phyloP scores from a whole-genome alignment of 2,888 invertebrate species.

The Amiota minor region DNA sequence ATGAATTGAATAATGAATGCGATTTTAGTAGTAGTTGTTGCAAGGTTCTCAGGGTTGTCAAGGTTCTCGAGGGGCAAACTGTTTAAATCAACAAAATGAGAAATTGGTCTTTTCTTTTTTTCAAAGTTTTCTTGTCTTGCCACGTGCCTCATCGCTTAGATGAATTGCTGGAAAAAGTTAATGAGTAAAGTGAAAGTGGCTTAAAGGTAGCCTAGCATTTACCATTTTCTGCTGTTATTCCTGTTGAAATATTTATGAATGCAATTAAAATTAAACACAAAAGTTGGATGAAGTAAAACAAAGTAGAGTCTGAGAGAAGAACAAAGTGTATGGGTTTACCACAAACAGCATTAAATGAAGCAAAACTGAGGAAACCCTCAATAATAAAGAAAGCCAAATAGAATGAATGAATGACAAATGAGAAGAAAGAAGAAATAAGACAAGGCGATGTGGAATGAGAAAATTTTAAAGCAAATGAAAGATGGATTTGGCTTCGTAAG shows the following conservation, averaged over 20 bases:
- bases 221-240: neutral
- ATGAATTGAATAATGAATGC: slow-evolving; percentile 14
- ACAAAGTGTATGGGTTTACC: neutral
- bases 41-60: neutral
- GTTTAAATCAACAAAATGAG: too few relatives aligned
- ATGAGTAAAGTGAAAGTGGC: too few relatives aligned
- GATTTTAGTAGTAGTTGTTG: neutral
- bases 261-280: slow-evolving; percentile 25
- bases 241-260: slow-evolving; percentile 19
- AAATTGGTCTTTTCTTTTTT: too few relatives aligned
- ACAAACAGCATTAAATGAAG: slow-evolving; percentile 18
- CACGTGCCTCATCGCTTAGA: too few relatives aligned
- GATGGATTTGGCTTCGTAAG: neutral
- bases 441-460: neutral
- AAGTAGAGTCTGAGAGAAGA: too few relatives aligned
- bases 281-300: too few relatives aligned
- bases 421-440: neutral
- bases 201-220: too few relatives aligned
- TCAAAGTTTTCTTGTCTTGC: too few relatives aligned
- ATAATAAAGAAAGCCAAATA: neutral
- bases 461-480: neutral
- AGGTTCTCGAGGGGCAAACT: too few relatives aligned
- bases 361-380: neutral
- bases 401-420: neutral
- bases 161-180: too few relatives aligned